Evolutionary conservation across 2,888 invertebrate species (phyloP).

Genomic region (Catocala sponsa): DNA sequence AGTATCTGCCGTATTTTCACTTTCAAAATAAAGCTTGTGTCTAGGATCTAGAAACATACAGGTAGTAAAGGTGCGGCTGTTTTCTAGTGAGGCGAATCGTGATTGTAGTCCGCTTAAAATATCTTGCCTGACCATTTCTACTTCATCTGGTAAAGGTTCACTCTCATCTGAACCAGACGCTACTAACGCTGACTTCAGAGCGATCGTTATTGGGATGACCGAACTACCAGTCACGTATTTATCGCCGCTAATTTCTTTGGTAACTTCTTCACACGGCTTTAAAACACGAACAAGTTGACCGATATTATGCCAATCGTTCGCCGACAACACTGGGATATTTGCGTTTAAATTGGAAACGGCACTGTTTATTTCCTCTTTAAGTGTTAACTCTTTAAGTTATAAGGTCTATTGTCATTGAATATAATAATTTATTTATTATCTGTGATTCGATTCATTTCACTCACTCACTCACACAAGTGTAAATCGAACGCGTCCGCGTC

Average conservation of each 20-base stretch:
- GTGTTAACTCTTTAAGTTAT: no score
- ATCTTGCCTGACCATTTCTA: slow-evolving; percentile 12
- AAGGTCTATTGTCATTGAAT: no score
- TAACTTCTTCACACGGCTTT: slow-evolving; percentile 11
- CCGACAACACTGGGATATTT: neutral
- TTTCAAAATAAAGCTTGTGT: slow-evolving; percentile 24
- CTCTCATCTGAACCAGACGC: neutral
- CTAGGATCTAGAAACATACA: slow-evolving; percentile 21
- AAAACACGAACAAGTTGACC: neutral
- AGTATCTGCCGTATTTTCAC: slow-evolving; percentile 7
- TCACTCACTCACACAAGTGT: no score
- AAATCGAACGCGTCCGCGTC: no score
- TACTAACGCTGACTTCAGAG: neutral
- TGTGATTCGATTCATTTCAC: no score
- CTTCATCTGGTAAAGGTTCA: slow-evolving; percentile 4
- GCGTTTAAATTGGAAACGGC: slow-evolving; percentile 8
- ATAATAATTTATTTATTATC: no score
- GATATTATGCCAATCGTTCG: neutral
- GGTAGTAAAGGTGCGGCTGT: slow-evolving; percentile 1
- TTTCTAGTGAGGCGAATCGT: no score
- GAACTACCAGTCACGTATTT: slow-evolving; percentile 19
- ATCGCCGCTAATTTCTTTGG: slow-evolving; percentile 15
- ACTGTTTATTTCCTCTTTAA: slow-evolving; percentile 20
- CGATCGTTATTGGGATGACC: slow-evolving; percentile 1
- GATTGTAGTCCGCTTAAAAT: no score